Evolutionary conservation across 2,797 vertebrate species (phyloP).

Genomic region (Stomatorhinus walkeri): DNA sequence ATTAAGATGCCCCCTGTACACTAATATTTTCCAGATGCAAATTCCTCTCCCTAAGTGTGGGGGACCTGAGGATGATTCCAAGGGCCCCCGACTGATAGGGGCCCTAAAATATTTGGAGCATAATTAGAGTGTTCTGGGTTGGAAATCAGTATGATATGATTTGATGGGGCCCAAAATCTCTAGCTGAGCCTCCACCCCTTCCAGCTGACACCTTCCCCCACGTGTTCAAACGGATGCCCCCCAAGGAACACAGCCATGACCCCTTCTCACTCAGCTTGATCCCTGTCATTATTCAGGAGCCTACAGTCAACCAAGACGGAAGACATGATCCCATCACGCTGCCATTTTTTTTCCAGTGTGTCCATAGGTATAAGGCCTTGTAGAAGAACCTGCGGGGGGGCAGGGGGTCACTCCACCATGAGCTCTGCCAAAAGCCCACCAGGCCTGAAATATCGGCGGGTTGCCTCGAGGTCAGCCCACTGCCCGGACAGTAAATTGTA

Average conservation of each 20-base stretch:
- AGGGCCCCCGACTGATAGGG: neutral
- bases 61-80: neutral
- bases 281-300: neutral
- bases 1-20: neutral
- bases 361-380: constrained; percentile 37
- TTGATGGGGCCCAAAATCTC: neutral
- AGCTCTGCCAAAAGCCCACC: constrained; percentile 16
- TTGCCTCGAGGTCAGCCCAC: constrained; percentile 52
- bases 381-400: constrained; percentile 20
- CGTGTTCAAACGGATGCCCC: neutral
- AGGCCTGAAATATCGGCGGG: constrained; percentile 47
- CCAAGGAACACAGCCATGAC: neutral
- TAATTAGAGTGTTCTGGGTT: neutral
- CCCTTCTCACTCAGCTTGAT: neutral
- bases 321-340: neutral
- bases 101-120: neutral
- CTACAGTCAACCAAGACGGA: neutral
- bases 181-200: neutral
- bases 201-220: neutral
- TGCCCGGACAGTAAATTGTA: constrained; percentile 50
- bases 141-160: neutral
- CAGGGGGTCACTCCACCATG: neutral
- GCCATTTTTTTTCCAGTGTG: constrained; percentile 32
- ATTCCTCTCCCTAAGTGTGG: neutral
- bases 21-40: neutral